These are phyloP conservation scores for Macrotis lagotis DNA, from an alignment of 2,113 vertebrate genomes.

Conservation along the genomic window DNA sequence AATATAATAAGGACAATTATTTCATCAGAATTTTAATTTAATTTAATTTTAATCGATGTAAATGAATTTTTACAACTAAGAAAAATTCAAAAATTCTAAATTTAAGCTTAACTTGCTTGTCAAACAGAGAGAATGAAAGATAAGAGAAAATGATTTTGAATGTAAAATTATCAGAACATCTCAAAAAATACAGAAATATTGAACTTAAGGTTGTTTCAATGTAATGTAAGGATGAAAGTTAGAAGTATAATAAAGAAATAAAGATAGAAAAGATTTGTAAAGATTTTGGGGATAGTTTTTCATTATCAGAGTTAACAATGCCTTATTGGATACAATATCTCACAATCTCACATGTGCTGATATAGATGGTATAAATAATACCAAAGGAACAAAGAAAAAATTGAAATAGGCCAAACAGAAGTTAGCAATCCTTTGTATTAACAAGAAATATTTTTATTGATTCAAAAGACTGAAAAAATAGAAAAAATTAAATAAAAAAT, in stretches of 20 bases:
- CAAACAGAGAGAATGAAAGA: not conserved
- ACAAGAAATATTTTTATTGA: not conserved
- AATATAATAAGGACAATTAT: too few species aligned
- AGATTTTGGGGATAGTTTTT: not conserved
- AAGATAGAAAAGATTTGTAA: not conserved
- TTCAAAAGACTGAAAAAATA: not conserved
- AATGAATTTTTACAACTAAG: not conserved
- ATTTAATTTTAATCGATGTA: too few species aligned
- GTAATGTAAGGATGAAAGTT: not conserved
- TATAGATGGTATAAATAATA: not conserved
- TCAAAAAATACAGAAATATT: not conserved
- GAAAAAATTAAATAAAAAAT: too few species aligned
- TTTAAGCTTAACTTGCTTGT: not conserved
- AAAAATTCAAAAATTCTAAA: not conserved
- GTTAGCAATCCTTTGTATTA: not conserved
- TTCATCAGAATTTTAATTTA: too few species aligned
- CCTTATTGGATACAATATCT: not conserved
- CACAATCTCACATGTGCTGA: too few species aligned
- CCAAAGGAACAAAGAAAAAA: not conserved
- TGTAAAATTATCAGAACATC: not conserved
- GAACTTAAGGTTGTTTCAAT: not conserved
- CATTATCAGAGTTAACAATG: not conserved
- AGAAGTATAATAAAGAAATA: not conserved
- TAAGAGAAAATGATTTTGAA: not conserved
- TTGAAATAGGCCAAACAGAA: not conserved